These are phyloP conservation scores for Cyphomyrus discorhynchus DNA, from an alignment of 2,113 vertebrate species.

Conservation along the genomic window DNA sequence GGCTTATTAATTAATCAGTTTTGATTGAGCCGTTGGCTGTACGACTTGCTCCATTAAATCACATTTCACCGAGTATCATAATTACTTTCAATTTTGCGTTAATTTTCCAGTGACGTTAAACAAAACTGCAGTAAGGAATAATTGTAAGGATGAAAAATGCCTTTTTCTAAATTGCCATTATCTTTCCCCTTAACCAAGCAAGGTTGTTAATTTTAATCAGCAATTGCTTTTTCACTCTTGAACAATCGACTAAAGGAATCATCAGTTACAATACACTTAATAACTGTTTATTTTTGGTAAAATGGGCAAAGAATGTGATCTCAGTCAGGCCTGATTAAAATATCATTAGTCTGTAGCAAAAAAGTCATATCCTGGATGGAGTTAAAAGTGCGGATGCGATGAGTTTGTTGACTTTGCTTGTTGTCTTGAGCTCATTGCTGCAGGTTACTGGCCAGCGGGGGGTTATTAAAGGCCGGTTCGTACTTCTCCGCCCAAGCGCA, in stretches of 20 bases:
- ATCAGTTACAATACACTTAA: not conserved
- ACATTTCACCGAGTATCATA: not conserved
- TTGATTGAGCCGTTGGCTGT: not conserved
- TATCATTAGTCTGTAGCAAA: not conserved
- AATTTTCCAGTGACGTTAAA: not conserved
- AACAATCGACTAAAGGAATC: not conserved
- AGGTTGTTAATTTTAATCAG: not conserved
- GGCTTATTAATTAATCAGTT: not conserved
- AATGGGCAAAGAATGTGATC: not conserved
- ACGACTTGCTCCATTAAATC: not conserved
- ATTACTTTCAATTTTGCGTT: not conserved
- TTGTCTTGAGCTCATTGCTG: not conserved
- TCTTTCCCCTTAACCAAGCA: not conserved
- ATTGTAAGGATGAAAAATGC: not conserved
- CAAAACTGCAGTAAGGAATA: not conserved
- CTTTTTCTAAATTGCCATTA: not conserved
- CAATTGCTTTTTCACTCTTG: not conserved
- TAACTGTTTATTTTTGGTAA: not conserved
- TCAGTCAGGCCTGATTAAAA: not conserved
- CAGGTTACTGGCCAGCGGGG: not conserved
- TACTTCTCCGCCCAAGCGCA: too few species aligned
- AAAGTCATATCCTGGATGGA: not conserved
- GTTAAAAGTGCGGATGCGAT: not conserved
- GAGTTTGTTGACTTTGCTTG: not conserved
- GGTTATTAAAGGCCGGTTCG: not conserved